Percentiles rank a stretch among this genome's conserved stretches.
These are phyloP conservation scores for Uloborus diversus DNA, from an alignment of 1,140 invertebrate species.

Conservation along the genomic window DNA sequence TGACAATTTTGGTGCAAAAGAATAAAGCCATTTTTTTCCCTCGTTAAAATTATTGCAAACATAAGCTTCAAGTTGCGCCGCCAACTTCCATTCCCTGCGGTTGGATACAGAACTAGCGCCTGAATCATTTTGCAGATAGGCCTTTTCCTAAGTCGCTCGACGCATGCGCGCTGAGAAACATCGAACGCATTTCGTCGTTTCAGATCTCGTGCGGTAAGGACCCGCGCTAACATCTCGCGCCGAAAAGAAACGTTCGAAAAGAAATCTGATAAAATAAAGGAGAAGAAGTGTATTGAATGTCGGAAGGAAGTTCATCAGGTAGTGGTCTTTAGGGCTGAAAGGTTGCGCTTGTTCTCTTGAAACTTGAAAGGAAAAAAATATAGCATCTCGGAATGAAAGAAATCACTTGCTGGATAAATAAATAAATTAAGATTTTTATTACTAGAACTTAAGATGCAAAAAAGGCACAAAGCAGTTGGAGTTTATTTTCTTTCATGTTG, in stretches of 20 bases:
- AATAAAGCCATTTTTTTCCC: too few species aligned
- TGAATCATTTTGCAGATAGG: slow-evolving; percentile 55
- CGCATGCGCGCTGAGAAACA: slow-evolving; percentile 35
- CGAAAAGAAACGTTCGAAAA: not conserved
- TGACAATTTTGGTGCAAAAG: too few species aligned
- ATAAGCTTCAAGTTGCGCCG: too few species aligned
- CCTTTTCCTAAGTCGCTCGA: slow-evolving; percentile 3
- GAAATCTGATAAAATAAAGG: not conserved
- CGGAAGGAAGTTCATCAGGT: slow-evolving; percentile 34
- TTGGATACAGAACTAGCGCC: slow-evolving; percentile 44
- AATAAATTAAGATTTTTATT: too few species aligned
- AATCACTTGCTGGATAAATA: too few species aligned
- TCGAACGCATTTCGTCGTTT: slow-evolving; percentile 49
- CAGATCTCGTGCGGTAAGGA: not conserved
- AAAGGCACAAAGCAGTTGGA: too few species aligned
- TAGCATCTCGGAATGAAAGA: too few species aligned
- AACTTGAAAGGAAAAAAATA: too few species aligned
- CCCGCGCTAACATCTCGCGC: not conserved
- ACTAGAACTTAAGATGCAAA: too few species aligned
- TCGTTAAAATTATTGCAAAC: too few species aligned
- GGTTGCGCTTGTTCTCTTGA: slow-evolving; percentile 6
- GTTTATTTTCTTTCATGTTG: too few species aligned
- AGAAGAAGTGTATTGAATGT: slow-evolving; percentile 30
- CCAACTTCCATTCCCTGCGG: slow-evolving; percentile 1
- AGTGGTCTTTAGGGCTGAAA: not conserved